Percentiles rank a stretch among this genome's conserved stretches.
Conservation (phyloP, 2,797 vertebrate genomes). For the Oreochromis grahami region DNA sequence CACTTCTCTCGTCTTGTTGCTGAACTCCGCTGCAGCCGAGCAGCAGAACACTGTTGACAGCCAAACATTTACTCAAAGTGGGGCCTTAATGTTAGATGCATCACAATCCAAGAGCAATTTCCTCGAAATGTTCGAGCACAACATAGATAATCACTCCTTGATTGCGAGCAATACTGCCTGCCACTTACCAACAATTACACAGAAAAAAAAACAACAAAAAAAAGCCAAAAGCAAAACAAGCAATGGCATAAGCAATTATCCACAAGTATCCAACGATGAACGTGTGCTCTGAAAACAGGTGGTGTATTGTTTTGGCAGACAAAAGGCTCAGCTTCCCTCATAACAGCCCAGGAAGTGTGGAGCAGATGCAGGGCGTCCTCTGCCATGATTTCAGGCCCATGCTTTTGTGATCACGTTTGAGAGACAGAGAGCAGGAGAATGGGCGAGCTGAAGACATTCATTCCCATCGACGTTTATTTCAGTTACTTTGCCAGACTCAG, state of each 20-base stretch:
- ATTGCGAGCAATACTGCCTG: constrained; percentile 24
- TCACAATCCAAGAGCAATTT: constrained; percentile 27
- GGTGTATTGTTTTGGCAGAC: constrained; percentile 45
- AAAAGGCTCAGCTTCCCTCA: constrained; percentile 6
- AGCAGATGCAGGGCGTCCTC: background rate
- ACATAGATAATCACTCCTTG: constrained; percentile 37
- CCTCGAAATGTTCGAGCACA: constrained; percentile 21
- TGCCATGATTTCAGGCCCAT: background rate
- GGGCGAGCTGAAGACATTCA: background rate
- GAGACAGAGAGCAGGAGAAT: background rate
- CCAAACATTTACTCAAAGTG: background rate
- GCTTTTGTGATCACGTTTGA: background rate
- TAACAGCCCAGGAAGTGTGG: constrained; percentile 1
- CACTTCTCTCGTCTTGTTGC: background rate
- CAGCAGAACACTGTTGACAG: background rate
- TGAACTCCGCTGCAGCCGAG: constrained; percentile 5
- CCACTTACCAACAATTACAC: background rate
- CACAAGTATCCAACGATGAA: constrained; percentile 5
- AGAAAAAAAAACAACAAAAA: background rate
- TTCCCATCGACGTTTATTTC: background rate
- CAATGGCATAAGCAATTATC: constrained; percentile 21
- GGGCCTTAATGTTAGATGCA: background rate
- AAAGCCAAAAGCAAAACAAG: background rate
- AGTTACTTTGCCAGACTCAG: background rate
- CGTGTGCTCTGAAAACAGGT: constrained; percentile 33